Percentiles rank a stretch among this genome's conserved stretches.
These are phyloP conservation scores for Gouania willdenowi DNA, from an alignment of 2,797 vertebrate species.

Conservation along the genomic window DNA sequence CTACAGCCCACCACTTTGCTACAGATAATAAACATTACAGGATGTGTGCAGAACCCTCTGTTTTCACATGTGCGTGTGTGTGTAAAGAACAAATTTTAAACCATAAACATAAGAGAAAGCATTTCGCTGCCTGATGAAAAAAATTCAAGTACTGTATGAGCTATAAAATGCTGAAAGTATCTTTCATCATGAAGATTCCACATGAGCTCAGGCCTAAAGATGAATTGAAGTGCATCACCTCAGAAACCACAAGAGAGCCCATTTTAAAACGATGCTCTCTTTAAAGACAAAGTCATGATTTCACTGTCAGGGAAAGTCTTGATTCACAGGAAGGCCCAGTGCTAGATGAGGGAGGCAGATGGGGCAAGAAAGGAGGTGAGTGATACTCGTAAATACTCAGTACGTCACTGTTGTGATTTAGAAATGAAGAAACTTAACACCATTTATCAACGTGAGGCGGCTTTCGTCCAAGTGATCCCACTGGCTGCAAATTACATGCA, in stretches of 20 bases:
- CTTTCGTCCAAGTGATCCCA: constrained; percentile 37
- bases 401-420: constrained; percentile 36
- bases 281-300: constrained; percentile 27
- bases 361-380: constrained; percentile 39
- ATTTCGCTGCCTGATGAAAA: neutral
- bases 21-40: constrained; percentile 51
- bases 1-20: constrained; percentile 8
- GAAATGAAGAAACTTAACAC: constrained; percentile 24
- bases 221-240: constrained; percentile 9
- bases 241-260: constrained; percentile 14
- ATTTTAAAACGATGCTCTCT: constrained; percentile 29
- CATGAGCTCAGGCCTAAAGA: constrained; percentile 13
- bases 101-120: constrained; percentile 14
- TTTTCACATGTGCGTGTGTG: constrained; percentile 2
- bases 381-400: constrained; percentile 51
- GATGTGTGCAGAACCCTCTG: constrained; percentile 1
- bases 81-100: constrained; percentile 12
- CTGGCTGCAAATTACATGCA: constrained; percentile 34
- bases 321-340: constrained; percentile 50
- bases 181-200: constrained; percentile 8
- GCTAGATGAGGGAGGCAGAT: constrained; percentile 39
- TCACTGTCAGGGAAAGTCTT: constrained; percentile 32
- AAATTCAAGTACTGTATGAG: neutral
- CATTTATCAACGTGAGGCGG: constrained; percentile 47
- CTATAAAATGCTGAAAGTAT: constrained; percentile 18